Evolutionary conservation across 2,888 invertebrate genomes (phyloP).

Genomic region (Coronaproctus castanopsis): DNA sequence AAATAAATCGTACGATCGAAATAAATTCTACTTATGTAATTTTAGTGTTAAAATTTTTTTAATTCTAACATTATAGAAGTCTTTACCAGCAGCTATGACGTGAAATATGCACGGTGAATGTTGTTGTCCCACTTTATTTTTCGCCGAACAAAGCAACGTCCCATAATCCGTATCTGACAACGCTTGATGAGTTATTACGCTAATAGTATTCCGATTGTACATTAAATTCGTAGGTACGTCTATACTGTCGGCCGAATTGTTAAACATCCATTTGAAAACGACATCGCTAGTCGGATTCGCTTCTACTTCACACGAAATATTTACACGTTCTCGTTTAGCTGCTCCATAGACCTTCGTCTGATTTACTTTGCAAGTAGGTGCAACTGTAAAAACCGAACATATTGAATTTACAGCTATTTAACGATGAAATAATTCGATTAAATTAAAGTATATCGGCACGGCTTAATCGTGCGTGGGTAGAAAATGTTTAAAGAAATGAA

Average conservation of each 20-base stretch:
- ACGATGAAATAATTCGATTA: no score
- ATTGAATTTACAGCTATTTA: no score
- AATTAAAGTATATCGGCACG: no score
- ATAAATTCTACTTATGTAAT: no score
- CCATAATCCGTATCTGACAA: slow-evolving; percentile 49
- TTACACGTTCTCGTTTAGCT: slow-evolving; percentile 57
- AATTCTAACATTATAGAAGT: no score
- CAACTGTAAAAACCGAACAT: slow-evolving; percentile 43
- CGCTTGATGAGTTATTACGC: slow-evolving; percentile 9
- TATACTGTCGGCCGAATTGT: slow-evolving; percentile 46
- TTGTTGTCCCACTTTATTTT: slow-evolving; percentile 49
- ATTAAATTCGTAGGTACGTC: slow-evolving; percentile 45
- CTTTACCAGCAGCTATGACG: slow-evolving; percentile 41
- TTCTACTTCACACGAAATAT: slow-evolving; percentile 62
- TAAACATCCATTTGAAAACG: slow-evolving; percentile 65
- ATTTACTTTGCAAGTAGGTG: slow-evolving; percentile 55
- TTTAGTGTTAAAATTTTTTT: no score
- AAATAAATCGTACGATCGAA: no score
- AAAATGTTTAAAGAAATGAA: no score
- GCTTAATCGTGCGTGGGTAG: no score
- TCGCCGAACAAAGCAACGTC: slow-evolving; percentile 50
- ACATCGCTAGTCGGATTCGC: slow-evolving; percentile 61
- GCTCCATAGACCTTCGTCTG: slow-evolving; percentile 64
- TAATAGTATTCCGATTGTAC: background rate
- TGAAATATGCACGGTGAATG: slow-evolving; percentile 52